Conservation (phyloP, 2,797 vertebrate genomes). For the Oophaga sylvatica region DNA sequence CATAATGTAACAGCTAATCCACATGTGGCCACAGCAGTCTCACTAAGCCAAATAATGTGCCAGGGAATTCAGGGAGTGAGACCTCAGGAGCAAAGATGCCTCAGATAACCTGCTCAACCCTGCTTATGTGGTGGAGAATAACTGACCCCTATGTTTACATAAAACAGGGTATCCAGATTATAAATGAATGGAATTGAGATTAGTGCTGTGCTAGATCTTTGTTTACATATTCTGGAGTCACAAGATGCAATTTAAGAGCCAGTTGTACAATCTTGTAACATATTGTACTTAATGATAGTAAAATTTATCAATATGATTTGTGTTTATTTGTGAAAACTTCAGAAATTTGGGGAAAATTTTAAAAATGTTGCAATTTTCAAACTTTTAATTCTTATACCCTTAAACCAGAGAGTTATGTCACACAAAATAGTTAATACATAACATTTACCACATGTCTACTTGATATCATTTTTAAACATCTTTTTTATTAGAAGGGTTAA, state of each 20-base stretch:
- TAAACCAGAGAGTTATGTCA: too few relatives aligned
- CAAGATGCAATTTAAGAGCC: not conserved
- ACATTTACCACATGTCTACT: too few relatives aligned
- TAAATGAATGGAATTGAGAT: not conserved
- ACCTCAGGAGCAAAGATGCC: not conserved
- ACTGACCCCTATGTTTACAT: not conserved
- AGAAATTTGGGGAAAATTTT: too few relatives aligned
- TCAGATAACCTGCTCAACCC: conserved; percentile 12
- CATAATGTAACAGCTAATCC: conserved; percentile 42
- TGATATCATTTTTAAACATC: too few relatives aligned
- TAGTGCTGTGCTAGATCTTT: not conserved
- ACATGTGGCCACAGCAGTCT: conserved; percentile 29
- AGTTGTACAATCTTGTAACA: too few relatives aligned
- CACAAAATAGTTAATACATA: too few relatives aligned
- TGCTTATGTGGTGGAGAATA: not conserved
- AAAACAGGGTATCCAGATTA: not conserved
- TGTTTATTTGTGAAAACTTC: too few relatives aligned
- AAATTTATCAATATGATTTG: too few relatives aligned
- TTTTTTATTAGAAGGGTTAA: too few relatives aligned
- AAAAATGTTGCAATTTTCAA: too few relatives aligned
- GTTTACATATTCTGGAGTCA: not conserved
- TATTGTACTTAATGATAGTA: too few relatives aligned
- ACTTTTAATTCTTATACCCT: too few relatives aligned
- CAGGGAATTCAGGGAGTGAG: conserved; percentile 34
- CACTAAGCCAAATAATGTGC: conserved; percentile 29